phyloP scores from a whole-genome alignment of 2,797 vertebrate species.

The Darevskia nairensis region DNA sequence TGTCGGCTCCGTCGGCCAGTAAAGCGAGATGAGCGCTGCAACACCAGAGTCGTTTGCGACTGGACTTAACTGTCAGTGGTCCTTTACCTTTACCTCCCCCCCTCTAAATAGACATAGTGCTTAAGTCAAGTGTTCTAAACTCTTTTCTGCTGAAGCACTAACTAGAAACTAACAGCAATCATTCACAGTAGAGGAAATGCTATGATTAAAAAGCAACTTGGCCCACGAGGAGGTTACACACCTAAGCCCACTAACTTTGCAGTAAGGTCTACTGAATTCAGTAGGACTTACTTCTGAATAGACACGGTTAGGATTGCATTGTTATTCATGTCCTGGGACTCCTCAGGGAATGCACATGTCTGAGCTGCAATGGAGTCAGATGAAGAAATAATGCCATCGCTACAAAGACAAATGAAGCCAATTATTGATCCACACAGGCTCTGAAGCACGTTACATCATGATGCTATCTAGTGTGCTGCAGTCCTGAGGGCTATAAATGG shows the following conservation, averaged over 20 bases:
- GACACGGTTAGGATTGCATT: too few relatives aligned
- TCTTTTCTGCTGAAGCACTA: neutral
- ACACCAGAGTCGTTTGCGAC: too few relatives aligned
- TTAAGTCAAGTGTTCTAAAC: neutral
- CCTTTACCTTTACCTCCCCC: too few relatives aligned
- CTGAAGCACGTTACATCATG: slow-evolving; percentile 13
- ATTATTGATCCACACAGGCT: slow-evolving; percentile 24
- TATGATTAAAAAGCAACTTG: neutral
- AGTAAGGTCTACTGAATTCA: too few relatives aligned
- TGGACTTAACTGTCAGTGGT: too few relatives aligned
- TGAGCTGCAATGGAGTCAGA: slow-evolving; percentile 27
- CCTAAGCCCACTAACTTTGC: too few relatives aligned
- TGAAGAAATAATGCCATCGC: slow-evolving; percentile 29
- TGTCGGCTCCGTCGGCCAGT: too few relatives aligned
- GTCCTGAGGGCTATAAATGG: slow-evolving; percentile 30
- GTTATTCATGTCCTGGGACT: neutral
- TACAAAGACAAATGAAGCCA: slow-evolving; percentile 40
- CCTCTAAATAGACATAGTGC: too few relatives aligned
- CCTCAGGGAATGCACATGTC: neutral
- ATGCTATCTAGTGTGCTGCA: slow-evolving; percentile 13
- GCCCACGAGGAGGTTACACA: too few relatives aligned
- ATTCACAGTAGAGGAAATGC: neutral
- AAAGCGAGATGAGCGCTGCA: too few relatives aligned
- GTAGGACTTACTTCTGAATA: too few relatives aligned
- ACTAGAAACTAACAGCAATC: neutral